Conservation (phyloP, 2,888 invertebrate species). For the Drosophila incognita region DNA sequence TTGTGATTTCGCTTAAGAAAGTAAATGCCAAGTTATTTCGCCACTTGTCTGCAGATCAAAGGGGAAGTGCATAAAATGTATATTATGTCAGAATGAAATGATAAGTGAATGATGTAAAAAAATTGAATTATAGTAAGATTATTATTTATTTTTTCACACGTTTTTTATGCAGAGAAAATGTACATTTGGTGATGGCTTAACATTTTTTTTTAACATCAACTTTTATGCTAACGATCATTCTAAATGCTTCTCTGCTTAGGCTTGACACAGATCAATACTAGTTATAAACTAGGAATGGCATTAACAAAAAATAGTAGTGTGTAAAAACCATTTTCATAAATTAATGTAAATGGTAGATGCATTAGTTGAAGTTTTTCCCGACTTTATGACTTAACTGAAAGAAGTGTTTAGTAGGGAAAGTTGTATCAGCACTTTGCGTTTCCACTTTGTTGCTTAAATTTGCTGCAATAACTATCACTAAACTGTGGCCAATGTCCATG, state of each 20-base stretch:
- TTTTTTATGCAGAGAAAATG: background rate
- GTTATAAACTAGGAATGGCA: background rate
- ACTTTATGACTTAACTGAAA: conserved; percentile 6
- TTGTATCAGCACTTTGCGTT: conserved; percentile 43
- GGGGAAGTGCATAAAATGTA: background rate
- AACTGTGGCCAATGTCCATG: conserved; percentile 17
- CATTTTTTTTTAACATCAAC: too few relatives aligned
- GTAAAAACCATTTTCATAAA: background rate
- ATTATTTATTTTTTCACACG: background rate
- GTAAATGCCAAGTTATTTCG: background rate
- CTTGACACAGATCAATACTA: background rate
- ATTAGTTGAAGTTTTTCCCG: conserved; percentile 1
- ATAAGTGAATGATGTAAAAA: background rate
- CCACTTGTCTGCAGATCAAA: background rate
- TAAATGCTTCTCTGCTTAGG: background rate
- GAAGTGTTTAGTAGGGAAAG: conserved; percentile 5
- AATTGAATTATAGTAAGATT: background rate
- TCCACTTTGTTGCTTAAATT: conserved; percentile 17
- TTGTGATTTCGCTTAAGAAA: conserved; percentile 9
- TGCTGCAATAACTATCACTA: conserved; percentile 32
- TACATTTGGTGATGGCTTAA: background rate
- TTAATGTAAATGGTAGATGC: background rate
- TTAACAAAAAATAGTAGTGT: background rate
- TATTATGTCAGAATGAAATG: background rate
- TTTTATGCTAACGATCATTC: background rate